These are phyloP conservation scores for Neodiprion lecontei DNA, from an alignment of 1,140 invertebrate genomes.

Conservation along the genomic window DNA sequence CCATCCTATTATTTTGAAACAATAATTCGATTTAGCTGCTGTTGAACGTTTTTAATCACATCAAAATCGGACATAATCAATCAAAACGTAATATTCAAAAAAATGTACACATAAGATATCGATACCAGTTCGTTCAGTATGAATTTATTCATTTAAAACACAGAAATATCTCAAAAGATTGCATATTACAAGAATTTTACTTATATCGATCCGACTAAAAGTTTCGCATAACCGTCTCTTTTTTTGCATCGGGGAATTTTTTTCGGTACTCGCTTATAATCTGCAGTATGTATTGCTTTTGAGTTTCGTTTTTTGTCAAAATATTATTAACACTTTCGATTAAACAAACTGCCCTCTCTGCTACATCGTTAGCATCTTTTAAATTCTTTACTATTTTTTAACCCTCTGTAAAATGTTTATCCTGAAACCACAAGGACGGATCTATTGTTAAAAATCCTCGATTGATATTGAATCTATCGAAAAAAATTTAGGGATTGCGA, in stretches of 20 bases:
- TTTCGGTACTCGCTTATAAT: constrained; percentile 12
- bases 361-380: constrained; percentile 18
- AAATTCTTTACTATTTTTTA: constrained; percentile 12
- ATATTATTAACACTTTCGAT: constrained; percentile 2
- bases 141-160: no score
- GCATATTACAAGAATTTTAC: no score
- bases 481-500: neutral
- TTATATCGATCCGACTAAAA: no score
- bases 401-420: constrained; percentile 17
- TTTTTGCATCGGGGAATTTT: constrained; percentile 15
- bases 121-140: no score
- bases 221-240: neutral
- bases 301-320: constrained; percentile 6
- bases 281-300: constrained; percentile 15
- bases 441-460: constrained; percentile 19
- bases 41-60: no score
- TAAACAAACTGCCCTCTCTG: constrained; percentile 17
- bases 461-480: constrained; percentile 16
- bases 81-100: no score
- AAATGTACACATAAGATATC: no score
- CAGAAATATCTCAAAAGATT: no score
- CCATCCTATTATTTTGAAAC: no score
- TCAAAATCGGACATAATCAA: no score
- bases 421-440: constrained; percentile 13
- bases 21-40: no score